Conservation (phyloP, 2,113 vertebrate genomes). For the Perca flavescens region DNA sequence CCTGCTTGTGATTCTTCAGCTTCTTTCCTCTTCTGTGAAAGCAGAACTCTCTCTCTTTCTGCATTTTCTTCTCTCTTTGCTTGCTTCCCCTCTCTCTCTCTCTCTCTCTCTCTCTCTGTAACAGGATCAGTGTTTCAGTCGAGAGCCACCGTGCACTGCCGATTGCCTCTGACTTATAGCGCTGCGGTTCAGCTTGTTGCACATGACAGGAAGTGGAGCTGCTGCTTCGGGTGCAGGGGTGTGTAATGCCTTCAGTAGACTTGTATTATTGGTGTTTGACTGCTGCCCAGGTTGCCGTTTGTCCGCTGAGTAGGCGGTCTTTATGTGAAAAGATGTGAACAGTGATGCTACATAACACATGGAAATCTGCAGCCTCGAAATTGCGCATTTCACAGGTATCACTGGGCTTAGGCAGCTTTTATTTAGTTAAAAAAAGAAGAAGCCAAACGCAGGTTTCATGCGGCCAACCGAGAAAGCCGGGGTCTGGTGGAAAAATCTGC, state of each 20-base stretch:
- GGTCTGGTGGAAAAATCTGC: constrained; percentile 53
- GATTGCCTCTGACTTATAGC: constrained; percentile 35
- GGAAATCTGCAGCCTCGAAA: neutral
- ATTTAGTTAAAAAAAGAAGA: constrained; percentile 19
- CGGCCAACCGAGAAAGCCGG: constrained; percentile 3
- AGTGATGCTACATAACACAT: neutral
- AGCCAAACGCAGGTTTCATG: constrained; percentile 13
- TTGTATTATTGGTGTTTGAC: constrained; percentile 21
- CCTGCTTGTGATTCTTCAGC: constrained; percentile 1
- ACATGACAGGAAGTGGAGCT: constrained; percentile 78
- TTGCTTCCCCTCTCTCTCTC: constrained; percentile 2
- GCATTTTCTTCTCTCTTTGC: constrained; percentile 13
- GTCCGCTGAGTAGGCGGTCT: neutral
- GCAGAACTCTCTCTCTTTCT: constrained; percentile 55
- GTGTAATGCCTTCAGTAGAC: constrained; percentile 63
- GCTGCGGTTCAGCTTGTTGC: constrained; percentile 64
- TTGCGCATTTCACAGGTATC: neutral
- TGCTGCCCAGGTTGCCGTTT: neutral
- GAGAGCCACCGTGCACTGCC: constrained; percentile 4
- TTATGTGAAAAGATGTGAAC: neutral
- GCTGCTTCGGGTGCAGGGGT: constrained; percentile 34
- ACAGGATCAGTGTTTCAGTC: constrained; percentile 50
- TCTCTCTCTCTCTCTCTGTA: constrained; percentile 36
- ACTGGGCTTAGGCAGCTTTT: constrained; percentile 3
- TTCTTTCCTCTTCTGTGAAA: constrained; percentile 50